Percentiles rank a stretch among this genome's conserved stretches.
These are phyloP conservation scores for Lacerta agilis DNA, from an alignment of 2,797 vertebrate species.

Conservation along the genomic window DNA sequence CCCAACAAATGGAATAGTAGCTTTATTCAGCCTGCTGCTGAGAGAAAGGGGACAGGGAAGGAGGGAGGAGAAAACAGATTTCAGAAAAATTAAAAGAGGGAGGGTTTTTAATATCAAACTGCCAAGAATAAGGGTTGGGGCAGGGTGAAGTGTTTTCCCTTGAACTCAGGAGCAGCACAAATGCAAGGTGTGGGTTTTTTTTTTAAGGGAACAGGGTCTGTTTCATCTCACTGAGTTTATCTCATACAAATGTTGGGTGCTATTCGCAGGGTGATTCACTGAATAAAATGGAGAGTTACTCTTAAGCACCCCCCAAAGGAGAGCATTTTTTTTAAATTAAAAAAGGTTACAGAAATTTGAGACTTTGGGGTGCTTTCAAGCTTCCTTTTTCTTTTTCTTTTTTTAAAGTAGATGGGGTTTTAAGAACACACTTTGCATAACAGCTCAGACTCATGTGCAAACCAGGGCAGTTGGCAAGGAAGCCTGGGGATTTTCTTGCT, in stretches of 20 bases:
- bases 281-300: not conserved
- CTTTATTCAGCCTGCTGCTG: slow-evolving; percentile 90
- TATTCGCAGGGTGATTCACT: not conserved
- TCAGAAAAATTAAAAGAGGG: slow-evolving; percentile 19
- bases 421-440: slow-evolving; percentile 9
- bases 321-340: not conserved
- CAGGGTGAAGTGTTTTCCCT: not conserved
- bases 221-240: slow-evolving; percentile 1
- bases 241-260: not conserved
- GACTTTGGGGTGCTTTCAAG: not conserved
- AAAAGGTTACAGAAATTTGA: not conserved
- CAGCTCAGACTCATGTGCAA: not conserved
- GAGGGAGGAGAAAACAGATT: slow-evolving; percentile 21
- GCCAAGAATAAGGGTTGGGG: not conserved
- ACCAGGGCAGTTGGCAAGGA: not conserved
- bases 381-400: not conserved
- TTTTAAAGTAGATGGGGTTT: not conserved
- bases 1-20: slow-evolving; percentile 96
- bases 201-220: not conserved
- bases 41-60: slow-evolving; percentile 46
- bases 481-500: not conserved
- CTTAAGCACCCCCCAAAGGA: not conserved
- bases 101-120: slow-evolving; percentile 9
- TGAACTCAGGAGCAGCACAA: not conserved
- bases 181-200: not conserved